Evolutionary conservation across 1,140 invertebrate species (phyloP), one percentile per base, ranked within the genome.

Genomic region (Cataglyphis hispanica): DNA sequence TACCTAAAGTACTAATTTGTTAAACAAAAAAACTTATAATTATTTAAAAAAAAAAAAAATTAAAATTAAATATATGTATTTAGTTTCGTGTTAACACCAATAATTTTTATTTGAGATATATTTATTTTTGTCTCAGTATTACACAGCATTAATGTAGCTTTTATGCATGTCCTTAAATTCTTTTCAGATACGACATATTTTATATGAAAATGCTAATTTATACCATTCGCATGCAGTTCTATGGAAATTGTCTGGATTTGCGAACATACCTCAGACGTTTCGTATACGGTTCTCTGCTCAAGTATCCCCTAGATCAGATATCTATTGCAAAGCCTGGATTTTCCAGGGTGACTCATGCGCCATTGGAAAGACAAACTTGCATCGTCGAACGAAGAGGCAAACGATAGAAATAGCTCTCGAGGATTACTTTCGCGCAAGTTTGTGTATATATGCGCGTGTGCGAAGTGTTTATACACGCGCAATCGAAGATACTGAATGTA

Each of bases 311-410:
- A 27, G 78, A 83, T 83, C 78, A 83, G 78, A 83, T 83, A 74
- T 74, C 78, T 27, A 83, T 83, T 74, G 53, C 78, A 25, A 83
- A 83, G 61, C 25, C 37, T 46, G 78, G 67, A 72, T 83, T 83
- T 72, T 37, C 67, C 67, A 60, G 13, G 53, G 22, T 83, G 46
- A 83, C 67, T 83, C 70, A 40, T 25, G 67, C 19, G 53, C 37
- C 67, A 69, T 83, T 72, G 78, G 40, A 72, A 83, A 83, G 78
- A 83, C 78, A 74, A 61, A 83, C 78, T 83, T 74, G 53, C 78
- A 60, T 74, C 66, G 78, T 60, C n/a, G 67, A 61, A 43, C 67
- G 78, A 61, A 74, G 74, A 83, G 78, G 37, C 50, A 37, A 11
- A 37, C 46, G 63, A 67, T 37, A 74, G 66, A 74, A 72, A 74